phyloP scores from a whole-genome alignment of 2,113 vertebrate species.

The Psophia crepitans region DNA sequence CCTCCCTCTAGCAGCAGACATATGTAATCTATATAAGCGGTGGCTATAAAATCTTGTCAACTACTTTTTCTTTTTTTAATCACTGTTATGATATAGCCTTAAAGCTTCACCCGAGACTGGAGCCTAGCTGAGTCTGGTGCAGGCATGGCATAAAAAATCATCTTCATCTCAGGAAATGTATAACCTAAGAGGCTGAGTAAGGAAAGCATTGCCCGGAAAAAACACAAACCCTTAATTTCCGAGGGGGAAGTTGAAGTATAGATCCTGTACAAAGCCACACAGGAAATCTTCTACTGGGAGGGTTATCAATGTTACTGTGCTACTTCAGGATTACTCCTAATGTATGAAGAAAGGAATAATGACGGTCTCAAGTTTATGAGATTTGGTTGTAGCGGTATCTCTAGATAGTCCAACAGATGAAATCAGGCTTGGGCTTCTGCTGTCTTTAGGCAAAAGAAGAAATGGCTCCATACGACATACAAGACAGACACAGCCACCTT shows the following conservation, averaged over 20 bases:
- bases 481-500: not conserved
- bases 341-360: not conserved
- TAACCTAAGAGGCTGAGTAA: not conserved
- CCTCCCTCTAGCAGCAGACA: not conserved
- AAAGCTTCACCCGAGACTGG: not conserved
- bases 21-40: not conserved
- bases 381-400: not conserved
- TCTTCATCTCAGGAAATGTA: not conserved
- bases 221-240: not conserved
- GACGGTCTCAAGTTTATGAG: not conserved
- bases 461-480: not conserved
- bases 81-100: not conserved
- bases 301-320: not conserved
- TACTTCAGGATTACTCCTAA: not conserved
- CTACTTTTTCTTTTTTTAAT: not conserved
- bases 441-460: not conserved
- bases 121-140: not conserved
- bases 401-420: not conserved
- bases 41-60: not conserved
- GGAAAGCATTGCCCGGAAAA: not conserved
- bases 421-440: not conserved
- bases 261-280: not conserved
- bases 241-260: not conserved
- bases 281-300: not conserved
- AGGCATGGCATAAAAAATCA: not conserved